Conservation (phyloP, 2,113 vertebrate species). For the Mesoclemmys tuberculata region DNA sequence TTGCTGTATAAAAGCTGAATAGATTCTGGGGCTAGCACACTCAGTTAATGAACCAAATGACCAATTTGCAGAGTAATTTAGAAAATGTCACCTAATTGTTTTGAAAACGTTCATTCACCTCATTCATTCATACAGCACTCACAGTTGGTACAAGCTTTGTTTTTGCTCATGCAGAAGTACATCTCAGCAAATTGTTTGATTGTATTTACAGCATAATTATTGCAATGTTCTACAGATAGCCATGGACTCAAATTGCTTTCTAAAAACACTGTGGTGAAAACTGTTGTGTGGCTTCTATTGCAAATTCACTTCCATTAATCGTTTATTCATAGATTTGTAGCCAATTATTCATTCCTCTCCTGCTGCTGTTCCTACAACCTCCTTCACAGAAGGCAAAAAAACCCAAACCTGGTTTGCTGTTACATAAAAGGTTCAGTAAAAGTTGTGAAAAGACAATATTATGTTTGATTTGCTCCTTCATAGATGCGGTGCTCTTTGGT, state of each 20-base stretch:
- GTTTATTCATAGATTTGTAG: not conserved
- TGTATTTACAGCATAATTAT: slow-evolving; percentile 75
- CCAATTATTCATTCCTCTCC: not conserved
- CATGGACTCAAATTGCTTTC: slow-evolving; percentile 48
- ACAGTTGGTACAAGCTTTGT: not conserved
- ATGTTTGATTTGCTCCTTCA: not conserved
- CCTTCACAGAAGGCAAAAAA: slow-evolving; percentile 62
- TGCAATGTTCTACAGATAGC: slow-evolving; percentile 74
- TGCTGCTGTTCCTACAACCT: slow-evolving; percentile 31
- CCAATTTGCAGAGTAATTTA: rapidly evolving
- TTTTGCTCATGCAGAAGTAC: not conserved
- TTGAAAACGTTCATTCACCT: not conserved
- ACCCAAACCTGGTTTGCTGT: slow-evolving; percentile 2
- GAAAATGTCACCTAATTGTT: not conserved
- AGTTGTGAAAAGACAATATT: not conserved
- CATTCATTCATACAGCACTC: not conserved
- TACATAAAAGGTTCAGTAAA: slow-evolving; percentile 1
- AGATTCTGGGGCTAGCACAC: no score
- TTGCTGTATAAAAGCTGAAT: no score
- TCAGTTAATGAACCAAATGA: not conserved
- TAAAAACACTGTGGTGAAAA: not conserved
- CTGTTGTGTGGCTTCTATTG: slow-evolving; percentile 40
- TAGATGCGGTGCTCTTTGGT: not conserved
- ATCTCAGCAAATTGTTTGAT: slow-evolving; percentile 67
- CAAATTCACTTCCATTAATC: not conserved